phyloP scores from a whole-genome alignment of 1,140 invertebrate genomes.

The Habropoda laboriosa region DNA sequence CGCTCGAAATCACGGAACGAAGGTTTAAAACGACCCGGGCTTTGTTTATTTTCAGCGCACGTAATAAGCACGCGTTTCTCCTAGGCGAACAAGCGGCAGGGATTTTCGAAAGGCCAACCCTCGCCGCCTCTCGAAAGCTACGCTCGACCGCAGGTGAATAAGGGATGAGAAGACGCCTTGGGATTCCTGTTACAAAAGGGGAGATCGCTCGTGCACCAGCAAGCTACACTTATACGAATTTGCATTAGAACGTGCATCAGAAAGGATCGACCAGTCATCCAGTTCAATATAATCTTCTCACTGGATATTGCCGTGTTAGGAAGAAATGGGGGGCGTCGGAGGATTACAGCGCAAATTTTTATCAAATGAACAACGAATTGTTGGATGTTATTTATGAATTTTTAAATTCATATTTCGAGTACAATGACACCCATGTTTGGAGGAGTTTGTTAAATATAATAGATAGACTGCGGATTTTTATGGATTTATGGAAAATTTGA shows the following conservation, averaged over 20 bases:
- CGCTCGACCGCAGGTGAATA: constrained; percentile 62
- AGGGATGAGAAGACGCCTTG: constrained; percentile 53
- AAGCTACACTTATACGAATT: background rate
- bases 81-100: background rate
- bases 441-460: no score
- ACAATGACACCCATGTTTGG: no score
- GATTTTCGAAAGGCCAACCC: constrained; percentile 48
- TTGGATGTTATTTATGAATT: no score
- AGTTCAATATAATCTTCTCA: background rate
- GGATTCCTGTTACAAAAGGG: constrained; percentile 40
- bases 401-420: no score
- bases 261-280: background rate
- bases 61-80: constrained; percentile 57
- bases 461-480: no score
- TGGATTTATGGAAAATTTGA: no score
- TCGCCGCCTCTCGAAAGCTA: constrained; percentile 44
- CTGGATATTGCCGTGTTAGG: background rate
- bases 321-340: background rate
- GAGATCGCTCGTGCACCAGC: constrained; percentile 27
- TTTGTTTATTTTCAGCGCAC: constrained; percentile 57
- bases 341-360: background rate
- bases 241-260: background rate
- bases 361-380: no score
- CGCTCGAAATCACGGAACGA: background rate
- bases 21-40: background rate